Evolutionary conservation across 1,140 invertebrate species (phyloP).

Genomic region (Polypedilum vanderplanki): DNA sequence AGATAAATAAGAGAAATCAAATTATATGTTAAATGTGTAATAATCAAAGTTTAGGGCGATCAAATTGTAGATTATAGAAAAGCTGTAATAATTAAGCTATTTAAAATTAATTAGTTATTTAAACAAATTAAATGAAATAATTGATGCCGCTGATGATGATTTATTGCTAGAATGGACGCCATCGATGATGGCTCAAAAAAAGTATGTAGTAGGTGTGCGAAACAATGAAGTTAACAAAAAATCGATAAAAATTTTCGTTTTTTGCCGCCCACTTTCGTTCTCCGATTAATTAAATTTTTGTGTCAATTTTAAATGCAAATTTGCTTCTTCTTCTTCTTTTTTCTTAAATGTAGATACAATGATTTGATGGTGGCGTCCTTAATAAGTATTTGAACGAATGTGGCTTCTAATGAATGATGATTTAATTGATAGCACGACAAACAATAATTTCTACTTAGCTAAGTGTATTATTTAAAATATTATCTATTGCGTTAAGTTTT

Average conservation of each 20-base stretch:
- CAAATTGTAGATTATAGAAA: background rate
- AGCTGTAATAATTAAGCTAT: background rate
- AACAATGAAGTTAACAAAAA: conserved; percentile 13
- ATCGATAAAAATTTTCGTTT: background rate
- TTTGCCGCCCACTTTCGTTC: too few relatives aligned
- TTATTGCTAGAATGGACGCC: background rate
- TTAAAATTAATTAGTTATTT: conserved; percentile 20
- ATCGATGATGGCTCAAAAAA: background rate
- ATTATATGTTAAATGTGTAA: conserved; percentile 11
- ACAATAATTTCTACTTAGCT: too few relatives aligned
- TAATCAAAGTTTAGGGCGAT: background rate
- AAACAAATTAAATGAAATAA: background rate
- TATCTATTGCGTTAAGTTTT: too few relatives aligned
- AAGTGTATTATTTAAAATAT: too few relatives aligned
- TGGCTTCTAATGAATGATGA: background rate
- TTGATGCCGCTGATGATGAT: too few relatives aligned
- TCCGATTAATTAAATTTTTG: background rate
- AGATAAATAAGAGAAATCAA: background rate
- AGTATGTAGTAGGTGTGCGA: background rate
- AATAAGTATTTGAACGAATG: background rate
- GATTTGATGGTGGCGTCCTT: conserved; percentile 3
- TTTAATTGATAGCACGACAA: too few relatives aligned
- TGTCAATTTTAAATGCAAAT: background rate
- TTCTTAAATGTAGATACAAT: background rate
- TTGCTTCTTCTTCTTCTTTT: too few relatives aligned